These are phyloP conservation scores for Parauchenoglanis ngamensis DNA, from an alignment of 2,797 vertebrate species.

Conservation along the genomic window DNA sequence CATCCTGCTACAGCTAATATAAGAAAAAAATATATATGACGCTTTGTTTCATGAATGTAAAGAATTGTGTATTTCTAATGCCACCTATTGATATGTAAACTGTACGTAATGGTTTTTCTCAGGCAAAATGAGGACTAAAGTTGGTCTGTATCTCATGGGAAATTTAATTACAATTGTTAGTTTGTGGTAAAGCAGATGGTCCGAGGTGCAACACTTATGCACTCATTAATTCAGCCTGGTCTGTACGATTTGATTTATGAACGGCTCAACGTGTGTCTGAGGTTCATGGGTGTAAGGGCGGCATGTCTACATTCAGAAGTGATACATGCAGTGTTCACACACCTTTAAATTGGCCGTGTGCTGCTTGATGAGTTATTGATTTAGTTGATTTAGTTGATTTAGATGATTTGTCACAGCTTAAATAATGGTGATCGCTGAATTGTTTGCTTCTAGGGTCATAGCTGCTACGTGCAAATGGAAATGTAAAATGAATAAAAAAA, in stretches of 20 bases:
- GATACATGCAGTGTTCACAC: neutral
- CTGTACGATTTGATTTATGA: constrained; percentile 60
- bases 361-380: neutral
- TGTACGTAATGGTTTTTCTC: neutral
- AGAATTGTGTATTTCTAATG: neutral
- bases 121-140: constrained; percentile 21
- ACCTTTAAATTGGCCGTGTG: neutral
- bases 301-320: neutral
- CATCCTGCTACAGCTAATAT: neutral
- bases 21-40: neutral
- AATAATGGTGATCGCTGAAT: neutral
- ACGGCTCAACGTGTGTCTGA: constrained; percentile 24
- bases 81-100: neutral
- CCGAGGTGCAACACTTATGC: constrained; percentile 54
- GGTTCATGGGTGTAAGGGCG: neutral
- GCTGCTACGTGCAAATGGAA: neutral
- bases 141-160: constrained; percentile 47
- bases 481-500: neutral
- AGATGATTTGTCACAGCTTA: neutral
- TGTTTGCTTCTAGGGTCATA: neutral
- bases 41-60: neutral
- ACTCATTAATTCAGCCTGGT: constrained; percentile 57
- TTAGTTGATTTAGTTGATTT: neutral
- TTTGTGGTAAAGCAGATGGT: constrained; percentile 63
- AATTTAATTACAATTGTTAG: constrained; percentile 62